These are phyloP conservation scores for Falco berigora DNA, from an alignment of 2,797 vertebrate species.

Conservation along the genomic window DNA sequence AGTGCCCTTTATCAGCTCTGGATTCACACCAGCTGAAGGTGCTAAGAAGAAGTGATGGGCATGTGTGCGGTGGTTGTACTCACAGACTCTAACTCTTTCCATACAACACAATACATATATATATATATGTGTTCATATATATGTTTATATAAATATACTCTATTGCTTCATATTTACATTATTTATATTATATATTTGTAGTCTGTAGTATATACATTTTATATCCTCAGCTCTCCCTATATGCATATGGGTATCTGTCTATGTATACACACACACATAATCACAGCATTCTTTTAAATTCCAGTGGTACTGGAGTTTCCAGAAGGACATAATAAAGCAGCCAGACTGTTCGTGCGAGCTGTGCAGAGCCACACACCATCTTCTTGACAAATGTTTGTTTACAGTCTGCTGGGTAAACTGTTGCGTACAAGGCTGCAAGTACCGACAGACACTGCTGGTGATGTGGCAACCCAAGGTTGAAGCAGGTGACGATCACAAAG, in stretches of 20 bases:
- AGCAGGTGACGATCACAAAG: neutral
- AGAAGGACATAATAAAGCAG: neutral
- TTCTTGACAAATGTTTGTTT: neutral
- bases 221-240: neutral
- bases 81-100: neutral
- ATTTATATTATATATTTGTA: neutral
- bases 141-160: neutral
- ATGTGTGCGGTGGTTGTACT: neutral
- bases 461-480: neutral
- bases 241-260: neutral
- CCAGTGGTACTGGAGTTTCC: neutral
- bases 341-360: neutral
- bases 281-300: neutral
- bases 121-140: neutral
- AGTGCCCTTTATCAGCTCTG: neutral
- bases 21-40: neutral
- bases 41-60: neutral
- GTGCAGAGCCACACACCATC: neutral
- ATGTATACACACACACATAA: neutral
- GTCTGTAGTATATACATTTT: neutral
- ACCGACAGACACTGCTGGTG: neutral
- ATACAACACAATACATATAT: neutral
- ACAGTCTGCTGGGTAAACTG: neutral
- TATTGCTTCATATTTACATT: neutral
- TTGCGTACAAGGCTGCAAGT: neutral